Base-by-base conservation (phyloP, 2,888 invertebrate species). In the Phortica okadai region DNA sequence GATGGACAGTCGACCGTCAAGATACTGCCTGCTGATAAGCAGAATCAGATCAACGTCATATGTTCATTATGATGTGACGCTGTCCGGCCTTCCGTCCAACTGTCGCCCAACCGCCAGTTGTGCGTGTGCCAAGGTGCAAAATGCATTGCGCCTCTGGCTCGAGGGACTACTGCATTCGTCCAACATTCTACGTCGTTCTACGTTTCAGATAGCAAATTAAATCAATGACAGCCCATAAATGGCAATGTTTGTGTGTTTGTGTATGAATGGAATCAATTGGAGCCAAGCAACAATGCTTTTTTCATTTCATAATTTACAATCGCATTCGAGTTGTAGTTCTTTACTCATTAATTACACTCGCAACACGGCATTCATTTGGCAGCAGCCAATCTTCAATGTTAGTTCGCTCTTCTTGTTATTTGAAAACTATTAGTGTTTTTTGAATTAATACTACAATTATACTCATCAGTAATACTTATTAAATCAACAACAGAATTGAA, bases 101-200 rank as follows among this genome's bases (percentile, higher is more conserved):
- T 87, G 86, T 82, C 66, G 25, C 33, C 56, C 64, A 25, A 41
- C 73, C 70, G 78, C 33, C 80, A 64, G 76, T 75, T 76, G 74
- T 73, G 70, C 74, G 69, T 74, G 70, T 45, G 54, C 33, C 70
- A 82, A 89, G 90, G 90, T 90, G 89, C 90, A 88, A 89, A 89
- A 87, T 89, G 86, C 84, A 88, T 84, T 88, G 87, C 88, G 88
- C 90, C 88, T 89, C 73, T 83, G 83, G 80, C 89, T 87, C 88
- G 80, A 78, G 90, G 88, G 90, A 90, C 80, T 83, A 76, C 62
- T 7, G 16, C 11, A 59, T 44, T 42, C 76, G 82, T 78, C 82
- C 80, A 75, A 59, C 69, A 42, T 45, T 78, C 77, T 84, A 84
- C 72, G 21, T 67, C 42, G 50, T 69, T 50, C 76, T 79, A 8